Percentiles rank a stretch among this genome's conserved stretches.
Conservation (phyloP, 2,113 vertebrate species). For the Megalops atlanticus region DNA sequence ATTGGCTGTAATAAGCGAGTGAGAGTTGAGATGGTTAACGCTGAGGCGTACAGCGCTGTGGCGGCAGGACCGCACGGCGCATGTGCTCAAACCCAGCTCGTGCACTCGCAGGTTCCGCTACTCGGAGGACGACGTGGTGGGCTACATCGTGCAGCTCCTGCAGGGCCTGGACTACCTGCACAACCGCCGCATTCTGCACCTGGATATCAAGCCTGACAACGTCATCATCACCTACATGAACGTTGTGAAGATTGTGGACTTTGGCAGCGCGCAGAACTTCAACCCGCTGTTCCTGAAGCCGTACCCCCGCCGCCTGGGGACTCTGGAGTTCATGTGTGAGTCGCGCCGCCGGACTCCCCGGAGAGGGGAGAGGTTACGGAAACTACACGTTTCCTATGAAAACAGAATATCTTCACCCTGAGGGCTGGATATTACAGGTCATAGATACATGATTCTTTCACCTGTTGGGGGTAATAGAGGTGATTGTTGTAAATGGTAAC, state of each 20-base stretch:
- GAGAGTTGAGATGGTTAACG: too few species aligned
- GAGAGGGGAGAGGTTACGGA: neutral
- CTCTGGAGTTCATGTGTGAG: slow-evolving; percentile 96
- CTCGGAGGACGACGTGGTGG: slow-evolving; percentile 93
- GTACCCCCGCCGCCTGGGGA: slow-evolving; percentile 83
- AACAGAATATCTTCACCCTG: neutral
- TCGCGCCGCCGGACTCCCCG: slow-evolving; percentile 1
- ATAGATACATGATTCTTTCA: neutral
- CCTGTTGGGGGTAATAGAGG: neutral
- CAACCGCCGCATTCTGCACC: slow-evolving; percentile 81
- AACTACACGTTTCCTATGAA: neutral
- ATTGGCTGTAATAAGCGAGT: too few species aligned
- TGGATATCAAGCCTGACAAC: slow-evolving; percentile 96
- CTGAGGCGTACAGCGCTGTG: neutral
- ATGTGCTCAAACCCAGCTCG: neutral
- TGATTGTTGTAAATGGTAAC: slow-evolving; percentile 4
- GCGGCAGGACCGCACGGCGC: neutral
- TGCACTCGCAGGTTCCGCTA: slow-evolving; percentile 84
- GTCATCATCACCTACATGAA: slow-evolving; percentile 85
- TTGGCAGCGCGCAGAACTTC: slow-evolving; percentile 90
- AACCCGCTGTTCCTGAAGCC: slow-evolving; percentile 88
- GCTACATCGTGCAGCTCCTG: slow-evolving; percentile 86
- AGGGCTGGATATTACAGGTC: neutral
- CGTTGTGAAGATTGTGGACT: slow-evolving; percentile 93
- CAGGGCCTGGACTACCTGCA: slow-evolving; percentile 96